Evolutionary conservation across 2,797 vertebrate species (phyloP).

Genomic region (Dermochelys coriacea): DNA sequence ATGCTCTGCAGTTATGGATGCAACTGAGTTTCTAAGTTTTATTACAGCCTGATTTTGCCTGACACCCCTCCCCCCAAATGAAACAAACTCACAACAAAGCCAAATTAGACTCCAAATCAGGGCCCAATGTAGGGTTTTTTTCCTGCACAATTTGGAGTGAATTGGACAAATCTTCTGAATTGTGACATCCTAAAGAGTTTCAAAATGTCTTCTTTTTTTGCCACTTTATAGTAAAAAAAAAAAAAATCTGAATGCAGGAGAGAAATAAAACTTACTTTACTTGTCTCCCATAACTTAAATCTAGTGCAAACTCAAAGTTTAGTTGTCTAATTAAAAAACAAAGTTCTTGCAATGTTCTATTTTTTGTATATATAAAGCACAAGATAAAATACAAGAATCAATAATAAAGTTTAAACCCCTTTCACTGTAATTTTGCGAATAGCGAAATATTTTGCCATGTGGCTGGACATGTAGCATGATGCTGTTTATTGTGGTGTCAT

Average conservation of each 20-base stretch:
- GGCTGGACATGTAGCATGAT: neutral
- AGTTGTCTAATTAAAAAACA: neutral
- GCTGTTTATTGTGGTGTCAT: neutral
- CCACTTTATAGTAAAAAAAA: neutral
- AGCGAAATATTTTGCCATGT: neutral
- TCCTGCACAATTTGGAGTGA: neutral
- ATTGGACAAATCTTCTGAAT: neutral
- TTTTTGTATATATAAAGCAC: neutral
- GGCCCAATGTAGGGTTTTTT: neutral
- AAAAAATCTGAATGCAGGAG: neutral
- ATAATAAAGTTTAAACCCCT: neutral
- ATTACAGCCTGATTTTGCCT: neutral
- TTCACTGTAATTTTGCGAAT: neutral
- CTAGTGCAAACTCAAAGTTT: neutral
- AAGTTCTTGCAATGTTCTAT: neutral
- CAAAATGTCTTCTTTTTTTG: fast-evolving
- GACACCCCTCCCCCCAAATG: neutral
- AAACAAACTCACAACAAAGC: neutral
- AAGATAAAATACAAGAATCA: neutral
- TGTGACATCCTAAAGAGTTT: neutral
- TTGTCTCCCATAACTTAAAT: neutral
- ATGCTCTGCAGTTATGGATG: neutral
- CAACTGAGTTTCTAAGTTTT: neutral
- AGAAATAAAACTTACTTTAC: neutral
- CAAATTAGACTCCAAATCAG: neutral